These are phyloP conservation scores for Artemia sinica DNA, from an alignment of 2,888 invertebrate genomes.

Conservation along the genomic window DNA sequence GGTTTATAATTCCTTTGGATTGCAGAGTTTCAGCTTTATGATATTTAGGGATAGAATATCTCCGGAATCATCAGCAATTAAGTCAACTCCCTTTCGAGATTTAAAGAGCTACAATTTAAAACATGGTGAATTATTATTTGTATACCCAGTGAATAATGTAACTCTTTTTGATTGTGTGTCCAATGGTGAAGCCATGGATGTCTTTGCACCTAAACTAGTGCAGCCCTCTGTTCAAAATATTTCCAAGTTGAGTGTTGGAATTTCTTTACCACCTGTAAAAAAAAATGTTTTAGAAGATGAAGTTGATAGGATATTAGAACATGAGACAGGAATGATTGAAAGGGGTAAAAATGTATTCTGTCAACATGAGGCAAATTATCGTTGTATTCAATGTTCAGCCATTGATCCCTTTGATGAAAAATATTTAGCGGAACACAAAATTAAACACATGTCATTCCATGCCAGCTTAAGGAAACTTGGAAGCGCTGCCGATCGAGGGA, in stretches of 20 bases:
- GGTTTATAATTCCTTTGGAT: constrained; percentile 51
- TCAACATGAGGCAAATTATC: constrained; percentile 74
- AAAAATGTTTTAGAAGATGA: constrained; percentile 53
- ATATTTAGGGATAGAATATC: constrained; percentile 52
- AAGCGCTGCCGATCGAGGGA: constrained; percentile 74
- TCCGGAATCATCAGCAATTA: constrained; percentile 50
- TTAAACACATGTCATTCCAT: constrained; percentile 96
- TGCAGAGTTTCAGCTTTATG: constrained; percentile 52
- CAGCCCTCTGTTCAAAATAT: constrained; percentile 25
- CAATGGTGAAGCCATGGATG: constrained; percentile 13
- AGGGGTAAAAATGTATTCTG: constrained; percentile 67
- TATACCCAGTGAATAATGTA: constrained; percentile 40
- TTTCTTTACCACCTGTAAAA: constrained; percentile 25
- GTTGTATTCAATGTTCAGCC: constrained; percentile 91
- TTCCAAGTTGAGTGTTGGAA: constrained; percentile 20
- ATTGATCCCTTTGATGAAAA: constrained; percentile 88
- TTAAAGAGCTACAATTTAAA: constrained; percentile 46
- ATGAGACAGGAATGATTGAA: constrained; percentile 69
- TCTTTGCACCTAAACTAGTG: constrained; percentile 12
- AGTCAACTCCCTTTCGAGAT: constrained; percentile 49
- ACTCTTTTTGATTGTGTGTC: neutral
- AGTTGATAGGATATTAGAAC: constrained; percentile 60
- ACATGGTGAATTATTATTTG: constrained; percentile 80
- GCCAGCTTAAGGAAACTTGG: constrained; percentile 83
- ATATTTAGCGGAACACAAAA: constrained; percentile 81